Percentiles rank a stretch among this genome's conserved stretches.
Evolutionary conservation across 2,888 invertebrate species (phyloP).

Genomic region (Ormyrus thymus): DNA sequence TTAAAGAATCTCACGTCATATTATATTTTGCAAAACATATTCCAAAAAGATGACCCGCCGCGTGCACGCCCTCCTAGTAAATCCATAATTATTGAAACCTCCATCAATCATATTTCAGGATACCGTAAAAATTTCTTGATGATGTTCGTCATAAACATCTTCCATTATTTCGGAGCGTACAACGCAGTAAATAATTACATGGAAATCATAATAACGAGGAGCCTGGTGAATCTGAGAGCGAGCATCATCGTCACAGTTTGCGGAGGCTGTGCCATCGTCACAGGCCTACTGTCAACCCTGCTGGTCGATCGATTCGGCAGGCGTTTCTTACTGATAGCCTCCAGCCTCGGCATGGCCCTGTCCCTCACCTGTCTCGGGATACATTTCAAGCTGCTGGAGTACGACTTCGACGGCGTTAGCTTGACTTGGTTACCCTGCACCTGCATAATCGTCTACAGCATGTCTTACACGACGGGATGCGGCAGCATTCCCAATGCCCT

Average conservation of each 20-base stretch:
- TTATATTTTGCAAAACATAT: too few relatives aligned
- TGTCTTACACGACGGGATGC: slow-evolving; percentile 64
- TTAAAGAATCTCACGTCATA: too few relatives aligned
- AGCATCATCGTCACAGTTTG: slow-evolving; percentile 75
- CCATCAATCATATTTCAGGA: slow-evolving; percentile 56
- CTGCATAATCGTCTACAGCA: slow-evolving; percentile 62
- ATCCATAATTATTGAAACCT: too few relatives aligned
- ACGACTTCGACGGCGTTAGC: slow-evolving; percentile 42
- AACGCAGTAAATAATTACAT: slow-evolving; percentile 74
- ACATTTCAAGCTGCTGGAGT: slow-evolving; percentile 64
- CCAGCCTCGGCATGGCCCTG: slow-evolving; percentile 71
- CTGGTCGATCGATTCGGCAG: slow-evolving; percentile 77
- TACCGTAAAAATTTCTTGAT: slow-evolving; percentile 74
- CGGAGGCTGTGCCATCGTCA: slow-evolving; percentile 76
- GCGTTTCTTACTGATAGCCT: slow-evolving; percentile 74
- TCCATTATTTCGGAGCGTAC: slow-evolving; percentile 76
- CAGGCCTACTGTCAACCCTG: slow-evolving; percentile 73
- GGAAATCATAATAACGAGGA: slow-evolving; percentile 71
- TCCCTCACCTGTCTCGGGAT: slow-evolving; percentile 65
- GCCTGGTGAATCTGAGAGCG: slow-evolving; percentile 69
- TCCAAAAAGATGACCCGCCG: too few relatives aligned
- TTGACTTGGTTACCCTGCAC: slow-evolving; percentile 66
- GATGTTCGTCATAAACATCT: slow-evolving; percentile 75
- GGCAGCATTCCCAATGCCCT: slow-evolving; percentile 67
- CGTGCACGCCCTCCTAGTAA: too few relatives aligned